Base-by-base conservation (phyloP, 2,113 vertebrate genomes). In the Mellivora capensis region DNA sequence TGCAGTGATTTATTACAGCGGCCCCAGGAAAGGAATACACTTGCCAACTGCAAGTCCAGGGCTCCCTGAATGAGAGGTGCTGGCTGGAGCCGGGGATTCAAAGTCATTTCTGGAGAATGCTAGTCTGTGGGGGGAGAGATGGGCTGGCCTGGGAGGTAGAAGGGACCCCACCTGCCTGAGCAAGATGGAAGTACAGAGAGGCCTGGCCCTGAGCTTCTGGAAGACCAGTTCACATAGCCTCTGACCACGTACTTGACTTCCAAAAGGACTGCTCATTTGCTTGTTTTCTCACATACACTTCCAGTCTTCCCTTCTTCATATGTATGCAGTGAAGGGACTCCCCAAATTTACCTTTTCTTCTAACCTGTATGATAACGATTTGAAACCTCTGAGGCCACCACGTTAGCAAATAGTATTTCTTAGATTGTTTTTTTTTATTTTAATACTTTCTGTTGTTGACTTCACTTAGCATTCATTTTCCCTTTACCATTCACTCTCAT, bases 121-220 rank as follows among this genome's bases (percentile, higher is more conserved):
- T 23, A 21, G 31, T 54, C 27, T 0, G 4, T 71, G 13, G 15
- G 4, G 34, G 49, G 62, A 54, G 52, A 74, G 34, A 25, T 3
- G 11, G 1, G 8, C 25, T 1, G 18, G 23, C 10, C 7, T 31
- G 2, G 4, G 42, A 15, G 47, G 29, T 6, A 20, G 71, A 61
- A 14, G 14, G 13, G n/a, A 34, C 15, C 15, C 3, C 18, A 9
- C 37, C 61, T 59, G 4, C 2, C 0, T 7, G 47, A 74, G 18
- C 0, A 1, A 71, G 37, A n/a, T 15, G 13, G 4, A 47, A 27
- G 15, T 8, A 20, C 0, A 0, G 20, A n/a, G 5, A 57, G 29
- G 61, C 37, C 81, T 1, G 4, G 6, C 9, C 2, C 15, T 2
- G 10, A 62, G 34, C 29, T 57, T 54, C 64, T 4, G 21, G 37